phyloP scores from a whole-genome alignment of 2,888 invertebrate species.

The Nomada ferruginata region DNA sequence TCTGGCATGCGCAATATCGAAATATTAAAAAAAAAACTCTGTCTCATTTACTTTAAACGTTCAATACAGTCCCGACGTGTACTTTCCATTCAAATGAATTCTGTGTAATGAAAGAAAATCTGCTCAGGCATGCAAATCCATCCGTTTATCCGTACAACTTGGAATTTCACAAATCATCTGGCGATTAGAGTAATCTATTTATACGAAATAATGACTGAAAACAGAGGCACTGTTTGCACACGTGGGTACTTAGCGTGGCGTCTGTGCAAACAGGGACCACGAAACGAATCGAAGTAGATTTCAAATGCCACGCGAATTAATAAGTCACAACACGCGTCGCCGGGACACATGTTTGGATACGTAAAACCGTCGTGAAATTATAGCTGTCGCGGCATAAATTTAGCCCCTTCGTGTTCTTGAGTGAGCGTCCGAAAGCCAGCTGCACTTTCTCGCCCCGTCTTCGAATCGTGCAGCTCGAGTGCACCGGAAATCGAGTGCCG shows the following conservation, averaged over 20 bases:
- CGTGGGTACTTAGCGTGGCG: slow-evolving; percentile 37
- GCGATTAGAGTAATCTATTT: slow-evolving; percentile 18
- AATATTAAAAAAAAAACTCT: not conserved
- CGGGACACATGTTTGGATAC: slow-evolving; percentile 44
- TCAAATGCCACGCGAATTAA: slow-evolving; percentile 33
- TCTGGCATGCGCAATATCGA: not conserved
- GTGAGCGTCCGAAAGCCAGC: slow-evolving; percentile 29
- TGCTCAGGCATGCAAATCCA: not conserved
- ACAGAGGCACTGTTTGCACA: slow-evolving; percentile 39
- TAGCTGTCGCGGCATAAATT: slow-evolving; percentile 60
- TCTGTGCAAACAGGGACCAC: slow-evolving; percentile 26
- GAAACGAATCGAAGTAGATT: slow-evolving; percentile 41
- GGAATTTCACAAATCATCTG: not conserved
- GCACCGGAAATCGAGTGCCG: slow-evolving; percentile 51
- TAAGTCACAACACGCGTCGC: slow-evolving; percentile 50
- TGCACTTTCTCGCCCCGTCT: slow-evolving; percentile 41
- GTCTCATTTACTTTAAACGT: too few species aligned
- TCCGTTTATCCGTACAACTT: not conserved
- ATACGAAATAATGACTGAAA: slow-evolving; percentile 42
- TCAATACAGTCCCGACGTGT: too few species aligned
- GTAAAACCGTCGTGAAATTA: slow-evolving; percentile 51
- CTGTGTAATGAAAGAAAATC: not conserved
- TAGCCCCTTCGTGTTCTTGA: slow-evolving; percentile 30
- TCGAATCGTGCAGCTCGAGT: slow-evolving; percentile 39
- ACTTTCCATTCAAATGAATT: not conserved